Base-by-base conservation (phyloP, 37 sponge, comb jelly and placozoan genomes). In the Spongia lamella region DNA sequence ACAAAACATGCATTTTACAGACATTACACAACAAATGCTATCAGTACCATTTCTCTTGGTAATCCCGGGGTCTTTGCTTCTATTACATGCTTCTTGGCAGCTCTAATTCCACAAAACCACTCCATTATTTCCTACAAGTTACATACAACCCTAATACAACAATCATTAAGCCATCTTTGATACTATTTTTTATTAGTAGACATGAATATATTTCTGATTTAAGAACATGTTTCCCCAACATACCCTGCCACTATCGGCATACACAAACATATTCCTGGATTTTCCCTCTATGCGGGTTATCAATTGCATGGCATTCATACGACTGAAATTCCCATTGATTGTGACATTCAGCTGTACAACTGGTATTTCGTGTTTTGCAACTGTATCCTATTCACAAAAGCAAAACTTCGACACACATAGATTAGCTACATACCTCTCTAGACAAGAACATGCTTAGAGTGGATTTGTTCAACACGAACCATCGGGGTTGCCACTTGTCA, bases 211-310 rank as follows among this genome's bases (percentile, higher is more conserved):
- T n/a, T n/a, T n/a, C n/a, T n/a, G n/a, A n/a, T n/a, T n/a, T n/a
- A n/a, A n/a, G n/a, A n/a, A n/a, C n/a, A n/a, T n/a, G n/a, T n/a
- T n/a, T n/a, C n/a, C n/a, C n/a, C n/a, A n/a, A n/a, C 58, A 20
- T 65, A 90, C 91, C 72, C 78, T 70, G 26, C 86, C 87, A 53
- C 29, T 75, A 26, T 90, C 88, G 0, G 91, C 61, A 33, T 90
- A 90, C 32, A 90, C 84, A 63, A 70, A 90, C n/a, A 75, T 78
- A 70, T 86, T 90, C 67, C 91, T 85, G 14, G 88, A 78, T 47
- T 72, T 82, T 38, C 88, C 88, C 21, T 82, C 69, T 30, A 89
- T 68, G 34, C 80, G 20, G n/a, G 90, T 81, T 25, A 72, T 80
- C 58, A 89, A 66, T 71, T 89, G 90, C 85, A 89, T 84, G 29